A percentile compares a stretch with the other conserved stretches of the same genome.
Conservation (phyloP, 2,113 vertebrate species). For the Peromyscus polionotus region DNA sequence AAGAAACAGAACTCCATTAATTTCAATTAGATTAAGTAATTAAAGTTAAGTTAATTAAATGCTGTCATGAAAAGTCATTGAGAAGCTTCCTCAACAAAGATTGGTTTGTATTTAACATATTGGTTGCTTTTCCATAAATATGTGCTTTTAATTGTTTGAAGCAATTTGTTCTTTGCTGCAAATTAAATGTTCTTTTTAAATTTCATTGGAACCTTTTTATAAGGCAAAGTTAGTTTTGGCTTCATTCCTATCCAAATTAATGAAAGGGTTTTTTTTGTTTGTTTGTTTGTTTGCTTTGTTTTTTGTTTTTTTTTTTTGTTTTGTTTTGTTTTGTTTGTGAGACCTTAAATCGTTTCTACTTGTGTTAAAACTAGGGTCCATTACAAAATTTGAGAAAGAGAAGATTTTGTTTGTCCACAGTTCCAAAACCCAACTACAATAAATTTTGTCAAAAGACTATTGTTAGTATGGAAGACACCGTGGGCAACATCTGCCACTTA, state of each 20-base stretch:
- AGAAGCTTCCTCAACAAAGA: constrained; percentile 63
- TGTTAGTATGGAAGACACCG: constrained; percentile 19
- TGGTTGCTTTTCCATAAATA: constrained; percentile 66
- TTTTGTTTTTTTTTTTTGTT: too few relatives aligned
- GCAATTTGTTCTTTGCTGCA: constrained; percentile 66
- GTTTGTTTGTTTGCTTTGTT: too few relatives aligned
- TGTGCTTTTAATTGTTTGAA: constrained; percentile 73
- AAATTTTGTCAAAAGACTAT: constrained; percentile 38
- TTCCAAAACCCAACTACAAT: constrained; percentile 50
- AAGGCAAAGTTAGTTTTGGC: constrained; percentile 55
- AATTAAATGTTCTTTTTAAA: constrained; percentile 63
- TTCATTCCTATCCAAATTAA: constrained; percentile 70
- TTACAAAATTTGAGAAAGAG: constrained; percentile 47
- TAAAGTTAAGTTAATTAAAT: constrained; percentile 61
- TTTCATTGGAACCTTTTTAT: constrained; percentile 62
- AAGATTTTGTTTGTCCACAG: constrained; percentile 25
- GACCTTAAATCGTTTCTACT: constrained; percentile 64
- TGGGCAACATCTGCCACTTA: constrained; percentile 9
- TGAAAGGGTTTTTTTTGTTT: background rate
- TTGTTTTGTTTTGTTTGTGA: constrained; percentile 55
- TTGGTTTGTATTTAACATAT: constrained; percentile 71
- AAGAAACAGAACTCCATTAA: constrained; percentile 41
- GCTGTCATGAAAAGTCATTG: constrained; percentile 30
- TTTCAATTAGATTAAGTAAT: constrained; percentile 70
- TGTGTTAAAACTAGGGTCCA: constrained; percentile 44